Base-by-base conservation (phyloP, 2,113 vertebrate species). In the Chaetorhynchus papuensis region DNA sequence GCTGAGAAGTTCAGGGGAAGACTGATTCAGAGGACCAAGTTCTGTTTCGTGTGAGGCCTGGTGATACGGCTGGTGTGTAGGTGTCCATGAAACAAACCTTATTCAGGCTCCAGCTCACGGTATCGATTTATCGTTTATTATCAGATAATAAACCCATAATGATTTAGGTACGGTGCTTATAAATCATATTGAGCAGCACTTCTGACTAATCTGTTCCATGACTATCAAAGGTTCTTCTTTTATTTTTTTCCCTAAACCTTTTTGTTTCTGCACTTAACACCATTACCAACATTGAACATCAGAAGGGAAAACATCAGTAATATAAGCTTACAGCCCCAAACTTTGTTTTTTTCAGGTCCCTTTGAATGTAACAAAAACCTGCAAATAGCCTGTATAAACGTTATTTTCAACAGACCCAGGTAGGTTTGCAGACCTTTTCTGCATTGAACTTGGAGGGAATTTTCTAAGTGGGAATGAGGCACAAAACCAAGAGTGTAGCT, bases 191-290 rank as follows among this genome's bases (percentile, higher is more conserved):
- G 19, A 80, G 47, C 2, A 9, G 65, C 57, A 31, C 79, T 63
- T 96, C 76, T 96, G 96, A 96, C 87, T 96, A 93, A 96, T 93
- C 64, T 84, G 72, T 95, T 95, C 94, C 96, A 42, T 94, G 72
- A 87, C 84, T 42, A 54, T 70, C 81, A 75, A 87, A 93, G 76
- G 39, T 49, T 90, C 21, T 76, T 89, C 5, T 20, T 47, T 53
- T 22, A 23, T 24, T 39, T 47, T 41, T 35, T 31, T 13, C 3
- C 1, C 57, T 27, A 88, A 83, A 76, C 47, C 56, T 61, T 91
- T 86, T 70, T 74, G 15, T 85, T 74, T 74, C 69, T 94, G 63
- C 39, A 33, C n/a, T 80, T 83, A 74, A 86, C 39, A 15, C 60
- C 3, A 1, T 71, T 64, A 68, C 23, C 16, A 31, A 18, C 0